A percentile compares a stretch with the other conserved stretches of the same genome.
phyloP scores from a whole-genome alignment of 2,888 invertebrate species.

The Spodoptera littoralis region DNA sequence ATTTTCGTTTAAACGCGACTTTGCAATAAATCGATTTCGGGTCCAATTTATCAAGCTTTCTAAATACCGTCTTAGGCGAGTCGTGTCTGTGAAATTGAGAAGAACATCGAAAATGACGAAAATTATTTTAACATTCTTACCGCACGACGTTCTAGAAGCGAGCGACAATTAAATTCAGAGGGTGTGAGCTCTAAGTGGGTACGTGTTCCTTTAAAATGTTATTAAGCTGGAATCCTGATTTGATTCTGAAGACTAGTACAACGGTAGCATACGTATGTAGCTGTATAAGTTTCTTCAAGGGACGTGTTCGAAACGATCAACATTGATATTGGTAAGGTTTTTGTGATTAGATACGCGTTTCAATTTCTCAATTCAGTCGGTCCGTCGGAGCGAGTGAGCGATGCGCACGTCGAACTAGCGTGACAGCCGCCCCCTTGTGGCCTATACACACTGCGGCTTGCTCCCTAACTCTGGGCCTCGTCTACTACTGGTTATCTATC shows the following conservation, averaged over 20 bases:
- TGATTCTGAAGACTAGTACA: conserved; percentile 55
- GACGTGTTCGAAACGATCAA: conserved; percentile 58
- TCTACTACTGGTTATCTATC: no score
- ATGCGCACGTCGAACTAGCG: conserved; percentile 74
- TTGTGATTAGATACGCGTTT: conserved; percentile 77
- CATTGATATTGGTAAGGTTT: conserved; percentile 60
- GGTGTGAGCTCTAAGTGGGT: conserved; percentile 64
- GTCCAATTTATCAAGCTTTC: conserved; percentile 81
- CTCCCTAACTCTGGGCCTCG: conserved; percentile 37
- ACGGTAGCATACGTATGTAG: conserved; percentile 23
- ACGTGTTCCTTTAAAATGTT: conserved; percentile 66
- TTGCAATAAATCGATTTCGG: conserved; percentile 80
- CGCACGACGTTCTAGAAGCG: conserved; percentile 65
- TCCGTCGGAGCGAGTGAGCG: conserved; percentile 83
- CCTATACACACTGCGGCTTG: conserved; percentile 30
- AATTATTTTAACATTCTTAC: conserved; percentile 76
- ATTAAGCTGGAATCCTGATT: conserved; percentile 65
- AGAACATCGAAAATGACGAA: conserved; percentile 70
- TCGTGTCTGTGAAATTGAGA: conserved; percentile 76
- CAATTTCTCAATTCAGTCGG: conserved; percentile 86
- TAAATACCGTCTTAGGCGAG: conserved; percentile 75
- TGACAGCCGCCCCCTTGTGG: conserved; percentile 69
- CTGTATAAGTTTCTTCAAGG: conserved; percentile 47
- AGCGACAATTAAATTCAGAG: conserved; percentile 72
- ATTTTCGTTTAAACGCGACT: conserved; percentile 79